phyloP scores from a whole-genome alignment of 37 sponge, comb jelly and placozoan genomes.

The Eunapius fragilis region DNA sequence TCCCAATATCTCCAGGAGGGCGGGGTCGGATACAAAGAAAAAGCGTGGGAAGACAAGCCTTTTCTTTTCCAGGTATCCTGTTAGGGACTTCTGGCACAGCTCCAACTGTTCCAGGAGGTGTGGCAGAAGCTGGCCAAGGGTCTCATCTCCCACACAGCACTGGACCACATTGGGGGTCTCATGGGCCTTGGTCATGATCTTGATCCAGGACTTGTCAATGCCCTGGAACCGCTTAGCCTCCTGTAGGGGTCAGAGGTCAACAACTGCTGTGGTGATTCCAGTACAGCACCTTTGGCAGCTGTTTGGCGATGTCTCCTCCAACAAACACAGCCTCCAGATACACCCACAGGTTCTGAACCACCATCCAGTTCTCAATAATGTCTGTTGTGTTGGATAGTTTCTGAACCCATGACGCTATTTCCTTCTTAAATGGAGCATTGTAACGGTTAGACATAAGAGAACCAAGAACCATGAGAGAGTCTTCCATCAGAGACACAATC shows the following conservation, averaged over 20 bases:
- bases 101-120: conserved; percentile 97
- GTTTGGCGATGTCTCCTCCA: conserved; percentile 99
- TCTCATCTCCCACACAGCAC: conserved; percentile 99
- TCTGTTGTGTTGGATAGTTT: conserved; percentile 94
- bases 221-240: conserved; percentile 89
- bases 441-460: conserved; percentile 99
- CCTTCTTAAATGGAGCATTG: conserved; percentile 95
- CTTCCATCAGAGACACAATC: conserved; percentile 94
- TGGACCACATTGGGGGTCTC: conserved; percentile 92
- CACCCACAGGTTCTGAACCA: conserved; percentile 98
- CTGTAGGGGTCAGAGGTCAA: conserved; percentile 23
- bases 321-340: conserved; percentile 99
- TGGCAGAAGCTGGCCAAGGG: conserved; percentile 92
- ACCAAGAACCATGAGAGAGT: conserved; percentile 96
- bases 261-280: background rate
- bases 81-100: conserved; percentile 97
- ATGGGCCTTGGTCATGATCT: conserved; percentile 95
- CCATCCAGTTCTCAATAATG: conserved; percentile 98
- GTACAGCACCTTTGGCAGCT: conserved; percentile 86
- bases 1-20: conserved; percentile 96
- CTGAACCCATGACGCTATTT: conserved; percentile 94
- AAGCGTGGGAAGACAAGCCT: conserved; percentile 95
- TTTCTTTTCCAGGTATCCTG: conserved; percentile 97
- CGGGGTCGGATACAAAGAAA: conserved; percentile 99
- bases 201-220: conserved; percentile 98